phyloP scores from a whole-genome alignment of 2,888 invertebrate species.

The Carcina quercana region DNA sequence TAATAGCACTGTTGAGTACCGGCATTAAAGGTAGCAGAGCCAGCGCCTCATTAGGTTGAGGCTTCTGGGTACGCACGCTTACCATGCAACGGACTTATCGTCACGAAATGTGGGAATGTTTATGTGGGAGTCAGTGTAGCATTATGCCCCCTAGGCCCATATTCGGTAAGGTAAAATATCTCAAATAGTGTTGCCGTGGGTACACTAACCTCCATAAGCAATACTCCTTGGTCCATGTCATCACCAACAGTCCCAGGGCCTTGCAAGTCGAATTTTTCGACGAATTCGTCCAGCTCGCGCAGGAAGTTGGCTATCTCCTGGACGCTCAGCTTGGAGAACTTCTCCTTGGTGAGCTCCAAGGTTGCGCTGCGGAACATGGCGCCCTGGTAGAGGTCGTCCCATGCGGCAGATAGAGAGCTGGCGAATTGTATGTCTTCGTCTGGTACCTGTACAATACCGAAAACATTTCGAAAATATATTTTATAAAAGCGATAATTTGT shows the following conservation, averaged over 20 bases:
- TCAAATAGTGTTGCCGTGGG: too few species aligned
- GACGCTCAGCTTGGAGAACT: conserved; percentile 88
- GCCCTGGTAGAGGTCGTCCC: conserved; percentile 80
- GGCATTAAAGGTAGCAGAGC: too few species aligned
- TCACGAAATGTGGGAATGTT: too few species aligned
- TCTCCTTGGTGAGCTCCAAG: conserved; percentile 86
- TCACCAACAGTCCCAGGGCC: conserved; percentile 89
- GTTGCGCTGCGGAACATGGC: conserved; percentile 80
- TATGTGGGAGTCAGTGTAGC: too few species aligned
- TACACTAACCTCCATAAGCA: conserved; percentile 79
- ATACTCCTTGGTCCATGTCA: conserved; percentile 82
- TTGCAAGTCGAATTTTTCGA: conserved; percentile 80
- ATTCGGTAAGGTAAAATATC: too few species aligned
- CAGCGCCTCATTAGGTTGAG: too few species aligned
- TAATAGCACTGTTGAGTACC: too few species aligned
- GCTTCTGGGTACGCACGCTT: too few species aligned
- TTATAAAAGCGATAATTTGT: too few species aligned
- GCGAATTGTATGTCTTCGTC: conserved; percentile 73
- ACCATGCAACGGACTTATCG: too few species aligned
- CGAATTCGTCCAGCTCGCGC: conserved; percentile 77
- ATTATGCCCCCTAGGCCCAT: too few species aligned
- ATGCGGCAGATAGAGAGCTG: conserved; percentile 77
- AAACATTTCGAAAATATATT: conserved; percentile 1
- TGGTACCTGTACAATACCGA: conserved; percentile 55
- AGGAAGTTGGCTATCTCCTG: conserved; percentile 82